A percentile compares a stretch with the other conserved stretches of the same genome.
Evolutionary conservation across 2,797 vertebrate species (phyloP).

Genomic region (Neosilurus hyrtlii): DNA sequence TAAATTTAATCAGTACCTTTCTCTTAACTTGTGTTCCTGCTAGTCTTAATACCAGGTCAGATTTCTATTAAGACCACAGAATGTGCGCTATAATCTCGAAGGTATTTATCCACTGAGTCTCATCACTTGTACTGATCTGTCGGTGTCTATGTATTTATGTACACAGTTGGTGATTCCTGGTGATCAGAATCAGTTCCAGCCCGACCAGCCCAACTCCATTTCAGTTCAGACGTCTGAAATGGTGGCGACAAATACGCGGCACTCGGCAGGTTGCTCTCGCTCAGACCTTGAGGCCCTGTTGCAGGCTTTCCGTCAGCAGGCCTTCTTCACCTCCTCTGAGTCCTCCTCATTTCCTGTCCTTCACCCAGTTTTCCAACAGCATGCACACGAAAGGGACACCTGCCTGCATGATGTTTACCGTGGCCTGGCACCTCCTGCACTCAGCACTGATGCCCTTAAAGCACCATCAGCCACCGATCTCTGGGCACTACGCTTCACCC

Average conservation of each 20-base stretch:
- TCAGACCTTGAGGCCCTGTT: constrained; percentile 89
- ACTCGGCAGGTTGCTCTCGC: constrained; percentile 85
- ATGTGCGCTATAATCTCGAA: neutral
- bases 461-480: constrained; percentile 86
- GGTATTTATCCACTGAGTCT: neutral
- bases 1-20: neutral
- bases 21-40: neutral
- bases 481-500: constrained; percentile 92
- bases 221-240: constrained; percentile 97
- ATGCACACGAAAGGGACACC: constrained; percentile 92
- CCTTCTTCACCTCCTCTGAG: constrained; percentile 83
- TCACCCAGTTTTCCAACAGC: constrained; percentile 88
- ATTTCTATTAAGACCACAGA: neutral
- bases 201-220: constrained; percentile 86
- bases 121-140: neutral
- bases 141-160: constrained; percentile 23
- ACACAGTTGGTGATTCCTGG: constrained; percentile 87
- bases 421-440: constrained; percentile 77
- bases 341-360: constrained; percentile 81
- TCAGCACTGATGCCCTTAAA: constrained; percentile 83
- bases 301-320: constrained; percentile 87
- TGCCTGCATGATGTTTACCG: constrained; percentile 90
- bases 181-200: constrained; percentile 81
- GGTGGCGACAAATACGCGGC: constrained; percentile 93
- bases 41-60: neutral